These are phyloP conservation scores for Eugnorisma glareosa DNA, from an alignment of 2,888 invertebrate species.

Conservation along the genomic window DNA sequence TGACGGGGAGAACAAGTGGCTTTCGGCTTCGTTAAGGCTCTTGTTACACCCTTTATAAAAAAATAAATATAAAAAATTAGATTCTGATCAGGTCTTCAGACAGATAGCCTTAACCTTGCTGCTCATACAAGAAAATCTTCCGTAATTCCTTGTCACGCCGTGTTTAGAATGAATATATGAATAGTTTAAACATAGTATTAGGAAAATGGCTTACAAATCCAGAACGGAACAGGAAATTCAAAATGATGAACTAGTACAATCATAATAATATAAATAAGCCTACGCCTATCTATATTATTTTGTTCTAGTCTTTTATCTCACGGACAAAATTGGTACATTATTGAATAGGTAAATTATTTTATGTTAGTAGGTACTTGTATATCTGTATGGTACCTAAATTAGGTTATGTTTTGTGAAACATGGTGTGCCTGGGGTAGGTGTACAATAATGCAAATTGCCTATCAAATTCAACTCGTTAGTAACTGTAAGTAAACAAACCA, in stretches of 20 bases:
- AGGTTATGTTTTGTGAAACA: no score
- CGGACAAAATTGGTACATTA: neutral
- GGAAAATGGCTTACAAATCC: neutral
- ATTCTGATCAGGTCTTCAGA: slow-evolving; percentile 7
- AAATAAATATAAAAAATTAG: no score
- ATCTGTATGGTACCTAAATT: no score
- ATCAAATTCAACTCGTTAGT: neutral
- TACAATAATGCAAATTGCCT: neutral
- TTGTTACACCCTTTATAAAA: no score
- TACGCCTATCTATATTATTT: neutral
- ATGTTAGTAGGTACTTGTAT: no score
- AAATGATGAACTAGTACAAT: neutral
- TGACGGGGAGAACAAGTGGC: no score
- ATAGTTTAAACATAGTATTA: neutral
- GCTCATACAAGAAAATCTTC: slow-evolving; percentile 29
- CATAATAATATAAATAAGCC: neutral
- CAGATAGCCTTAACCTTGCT: slow-evolving; percentile 21
- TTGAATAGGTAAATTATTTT: no score
- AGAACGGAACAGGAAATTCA: slow-evolving; percentile 1
- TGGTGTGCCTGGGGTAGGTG: no score
- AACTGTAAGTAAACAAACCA: no score
- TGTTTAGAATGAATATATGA: slow-evolving; percentile 12
- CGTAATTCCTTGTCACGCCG: slow-evolving; percentile 4
- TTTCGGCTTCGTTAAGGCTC: no score
- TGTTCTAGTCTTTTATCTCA: neutral